Evolutionary conservation across 2,797 vertebrate genomes (phyloP), one percentile per base, ranked within the genome.

Genomic region (Gymnothorax reevesii): DNA sequence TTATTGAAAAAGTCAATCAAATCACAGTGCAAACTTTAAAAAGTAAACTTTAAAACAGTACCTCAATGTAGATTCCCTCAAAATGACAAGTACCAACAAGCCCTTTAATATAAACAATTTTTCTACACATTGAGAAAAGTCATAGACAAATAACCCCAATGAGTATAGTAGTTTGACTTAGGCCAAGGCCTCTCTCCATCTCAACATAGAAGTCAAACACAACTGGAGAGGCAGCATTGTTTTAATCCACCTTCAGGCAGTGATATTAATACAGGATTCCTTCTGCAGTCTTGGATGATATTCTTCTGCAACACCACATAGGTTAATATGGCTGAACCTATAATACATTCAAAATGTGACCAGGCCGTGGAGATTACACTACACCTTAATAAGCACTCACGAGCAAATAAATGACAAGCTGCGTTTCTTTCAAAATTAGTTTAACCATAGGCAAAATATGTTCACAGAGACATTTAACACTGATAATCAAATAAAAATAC

Each of bases 11-110:
- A 77, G 69, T 73, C 42, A 75, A 79, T 82, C 60, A 88, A 82
- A 88, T 91, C 89, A 90, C 90, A 90, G 90, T 90, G 90, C 84
- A 88, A 85, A 87, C 84, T 87, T 89, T 88, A 57, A 73, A 88
- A 90, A 89, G 89, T 73, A n/a, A n/a, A n/a, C n/a, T n/a, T n/a
- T 88, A 91, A 87, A 89, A 80, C 86, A 89, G 66, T 87, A 87
- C 77, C 83, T 84, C 84, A 89, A 89, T 82, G 86, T 88, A 84
- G 87, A 88, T 83, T 54, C 49, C 77, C 77, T 55, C 77, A 55
- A 80, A 80, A 13, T 84, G 83, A 49, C 57, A 64, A 66, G 42
- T 64, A 84, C 27, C 49, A 27, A 60, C 83, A 64, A 84, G 59
- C 83, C 83, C 83, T 84, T 84, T 62, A 62, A 64, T 84, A 49